A percentile compares a stretch with the other conserved stretches of the same genome.
phyloP scores from a whole-genome alignment of 2,113 vertebrate genomes.

The Columba janthina region DNA sequence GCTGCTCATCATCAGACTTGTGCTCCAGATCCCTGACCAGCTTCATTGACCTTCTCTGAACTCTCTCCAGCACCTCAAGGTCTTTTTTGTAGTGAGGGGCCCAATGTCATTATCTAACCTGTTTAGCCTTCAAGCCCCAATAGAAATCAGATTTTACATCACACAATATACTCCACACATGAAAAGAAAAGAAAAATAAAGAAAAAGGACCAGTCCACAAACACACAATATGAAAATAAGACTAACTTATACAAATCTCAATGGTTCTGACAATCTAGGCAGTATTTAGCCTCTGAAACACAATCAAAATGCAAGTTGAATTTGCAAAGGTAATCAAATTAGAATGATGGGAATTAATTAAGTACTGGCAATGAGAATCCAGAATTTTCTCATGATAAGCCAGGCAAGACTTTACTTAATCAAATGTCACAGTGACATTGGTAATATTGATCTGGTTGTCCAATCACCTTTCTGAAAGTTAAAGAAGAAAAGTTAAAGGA shows the following conservation, averaged over 20 bases:
- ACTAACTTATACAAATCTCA: neutral
- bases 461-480: neutral
- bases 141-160: neutral
- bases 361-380: neutral
- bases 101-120: neutral
- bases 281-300: neutral
- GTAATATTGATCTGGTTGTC: conserved; percentile 21
- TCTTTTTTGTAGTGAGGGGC: no score
- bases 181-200: neutral
- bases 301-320: conserved; percentile 36
- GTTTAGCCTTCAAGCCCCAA: neutral
- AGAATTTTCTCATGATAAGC: conserved; percentile 25
- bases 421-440: conserved; percentile 30
- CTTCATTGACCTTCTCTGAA: no score
- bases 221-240: neutral
- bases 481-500: conserved; percentile 5
- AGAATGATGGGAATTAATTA: conserved; percentile 32
- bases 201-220: neutral
- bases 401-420: conserved; percentile 23
- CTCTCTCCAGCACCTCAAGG: no score
- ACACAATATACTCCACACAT: neutral
- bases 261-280: neutral
- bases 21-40: no score
- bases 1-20: no score
- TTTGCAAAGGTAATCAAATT: conserved; percentile 35